phyloP scores from a whole-genome alignment of 2,113 vertebrate genomes.

The Solenodon paradoxus region DNA sequence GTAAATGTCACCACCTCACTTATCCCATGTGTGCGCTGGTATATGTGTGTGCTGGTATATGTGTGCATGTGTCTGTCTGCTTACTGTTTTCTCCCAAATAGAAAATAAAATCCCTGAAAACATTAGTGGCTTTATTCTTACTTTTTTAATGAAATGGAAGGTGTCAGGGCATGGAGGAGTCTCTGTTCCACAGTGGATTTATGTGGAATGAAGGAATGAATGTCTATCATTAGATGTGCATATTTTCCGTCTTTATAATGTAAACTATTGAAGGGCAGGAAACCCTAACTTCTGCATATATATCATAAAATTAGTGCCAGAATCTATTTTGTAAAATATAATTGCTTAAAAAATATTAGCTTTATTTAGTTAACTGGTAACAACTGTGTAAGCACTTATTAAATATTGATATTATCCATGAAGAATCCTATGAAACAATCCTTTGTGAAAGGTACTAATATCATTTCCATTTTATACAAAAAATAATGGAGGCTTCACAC shows the following conservation, averaged over 20 bases:
- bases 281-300: neutral
- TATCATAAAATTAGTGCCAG: neutral
- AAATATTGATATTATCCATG: neutral
- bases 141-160: neutral
- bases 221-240: neutral
- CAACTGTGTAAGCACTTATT: neutral
- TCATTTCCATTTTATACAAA: neutral
- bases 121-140: neutral
- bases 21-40: rapidly evolving
- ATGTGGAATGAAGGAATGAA: neutral
- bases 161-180: neutral
- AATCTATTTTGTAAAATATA: neutral
- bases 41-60: too few species aligned
- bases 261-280: neutral
- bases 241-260: neutral
- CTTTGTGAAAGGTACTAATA: neutral
- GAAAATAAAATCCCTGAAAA: neutral
- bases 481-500: neutral
- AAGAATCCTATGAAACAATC: too few species aligned
- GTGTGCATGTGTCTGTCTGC: neutral
- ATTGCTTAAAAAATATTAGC: neutral
- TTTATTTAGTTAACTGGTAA: neutral
- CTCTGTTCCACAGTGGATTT: neutral
- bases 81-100: neutral
- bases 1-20: neutral